Evolutionary conservation across 1,140 invertebrate species (phyloP), one percentile per base, ranked within the genome.

Genomic region (Zaprionus taronus): DNA sequence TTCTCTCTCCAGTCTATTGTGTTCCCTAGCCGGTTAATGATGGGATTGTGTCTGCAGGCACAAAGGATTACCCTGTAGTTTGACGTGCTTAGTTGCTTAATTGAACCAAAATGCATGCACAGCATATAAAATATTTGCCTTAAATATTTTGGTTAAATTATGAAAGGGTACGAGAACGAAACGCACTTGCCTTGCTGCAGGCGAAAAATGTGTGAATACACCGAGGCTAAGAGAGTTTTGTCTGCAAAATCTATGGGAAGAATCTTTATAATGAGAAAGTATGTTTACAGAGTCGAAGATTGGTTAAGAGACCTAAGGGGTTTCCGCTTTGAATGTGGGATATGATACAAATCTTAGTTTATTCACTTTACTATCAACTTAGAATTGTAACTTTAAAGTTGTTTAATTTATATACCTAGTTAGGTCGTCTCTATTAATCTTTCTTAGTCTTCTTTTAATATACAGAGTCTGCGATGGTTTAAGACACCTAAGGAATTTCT

Each of bases 71-170:
- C 72, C 66, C 28, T 81, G 44, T 76, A 84, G 87, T 89, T 87
- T 89, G 81, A 51, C 2, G 57, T 83, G 79, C 76, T 89, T 89
- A 89, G 85, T 58, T 84, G 74, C 71, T 89, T 89, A 89, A 89
- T 89, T 89, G 84, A 90, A 78, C 85, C 77, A 73, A 89, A 89
- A 81, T 89, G 81, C 75, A 89, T 81, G 84, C 71, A 71, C 77
- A 71, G 83, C 84, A 79, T 84, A 81, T 90, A 68, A 89, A 89
- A 89, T 89, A 89, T 89, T 89, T 89, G 84, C 81, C 66, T 89
- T 76, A 89, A 89, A 89, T 89, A 89, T 89, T 89, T 89, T 89
- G 84, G 85, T 84, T 75, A 80, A 83, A 79, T 89, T 72, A 79
- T 76, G 69, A 87, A 87, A 72, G 84, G 84, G 84, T 87, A 76